phyloP scores from a whole-genome alignment of 2,797 vertebrate genomes.

The Dendrocincla fuliginosa region DNA sequence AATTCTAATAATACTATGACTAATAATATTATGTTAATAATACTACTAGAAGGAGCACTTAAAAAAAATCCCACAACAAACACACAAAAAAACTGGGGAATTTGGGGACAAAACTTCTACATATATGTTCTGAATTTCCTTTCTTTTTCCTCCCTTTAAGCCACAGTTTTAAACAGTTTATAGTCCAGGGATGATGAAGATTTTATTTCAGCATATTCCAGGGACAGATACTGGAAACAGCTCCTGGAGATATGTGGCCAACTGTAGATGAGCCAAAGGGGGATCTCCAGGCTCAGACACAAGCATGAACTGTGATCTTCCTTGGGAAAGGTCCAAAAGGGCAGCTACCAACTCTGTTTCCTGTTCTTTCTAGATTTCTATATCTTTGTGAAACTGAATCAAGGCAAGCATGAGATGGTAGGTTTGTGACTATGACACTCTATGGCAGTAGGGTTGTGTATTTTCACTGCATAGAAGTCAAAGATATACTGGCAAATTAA shows the following conservation, averaged over 20 bases:
- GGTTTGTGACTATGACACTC: background rate
- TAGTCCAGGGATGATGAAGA: background rate
- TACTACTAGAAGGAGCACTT: background rate
- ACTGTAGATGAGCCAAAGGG: background rate
- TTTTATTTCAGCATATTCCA: background rate
- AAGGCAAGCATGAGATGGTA: background rate
- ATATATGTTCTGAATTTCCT: background rate
- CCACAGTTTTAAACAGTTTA: background rate
- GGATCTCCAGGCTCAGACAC: background rate
- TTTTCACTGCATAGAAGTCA: background rate
- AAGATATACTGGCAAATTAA: background rate
- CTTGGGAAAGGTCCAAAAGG: background rate
- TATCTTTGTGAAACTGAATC: background rate
- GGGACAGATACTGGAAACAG: background rate
- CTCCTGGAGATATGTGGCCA: background rate
- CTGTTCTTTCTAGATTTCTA: background rate
- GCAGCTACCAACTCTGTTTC: background rate
- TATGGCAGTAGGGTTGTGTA: background rate
- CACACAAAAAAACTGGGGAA: background rate
- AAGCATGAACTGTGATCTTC: background rate
- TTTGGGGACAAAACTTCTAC: background rate
- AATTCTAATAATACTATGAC: background rate
- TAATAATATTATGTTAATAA: background rate
- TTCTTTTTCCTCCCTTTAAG: background rate
- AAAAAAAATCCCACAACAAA: background rate